phyloP scores from a whole-genome alignment of 2,113 vertebrate species.

The Cebus imitator region DNA sequence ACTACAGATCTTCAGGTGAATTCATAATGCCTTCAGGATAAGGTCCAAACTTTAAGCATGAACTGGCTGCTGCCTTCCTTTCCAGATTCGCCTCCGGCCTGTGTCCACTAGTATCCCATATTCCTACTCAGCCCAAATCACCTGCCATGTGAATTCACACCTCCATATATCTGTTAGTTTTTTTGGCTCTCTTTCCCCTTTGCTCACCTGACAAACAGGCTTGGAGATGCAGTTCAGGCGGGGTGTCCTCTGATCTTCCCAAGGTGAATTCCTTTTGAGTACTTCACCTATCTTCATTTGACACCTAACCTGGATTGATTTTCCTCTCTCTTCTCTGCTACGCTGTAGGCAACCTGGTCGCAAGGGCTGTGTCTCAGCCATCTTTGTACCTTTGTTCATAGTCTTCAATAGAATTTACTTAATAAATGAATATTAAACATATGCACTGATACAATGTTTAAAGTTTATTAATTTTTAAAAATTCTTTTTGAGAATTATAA shows the following conservation, averaged over 20 bases:
- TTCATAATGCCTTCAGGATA: background rate
- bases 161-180: background rate
- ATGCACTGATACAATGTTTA: background rate
- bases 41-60: background rate
- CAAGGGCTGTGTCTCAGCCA: background rate
- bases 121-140: background rate
- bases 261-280: background rate
- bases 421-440: background rate
- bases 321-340: background rate
- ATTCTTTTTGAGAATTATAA: background rate
- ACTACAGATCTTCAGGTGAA: background rate
- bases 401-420: background rate
- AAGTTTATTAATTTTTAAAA: background rate
- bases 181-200: background rate
- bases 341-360: background rate
- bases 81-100: background rate
- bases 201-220: background rate
- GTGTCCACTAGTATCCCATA: no score
- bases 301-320: background rate
- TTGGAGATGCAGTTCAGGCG: background rate
- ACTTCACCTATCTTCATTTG: background rate
- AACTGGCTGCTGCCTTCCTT: background rate
- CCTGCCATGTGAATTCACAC: background rate
- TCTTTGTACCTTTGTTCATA: background rate
- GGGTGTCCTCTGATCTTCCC: background rate